Evolutionary conservation across 2,113 vertebrate genomes (phyloP).

Genomic region (Ctenomys sociabilis): DNA sequence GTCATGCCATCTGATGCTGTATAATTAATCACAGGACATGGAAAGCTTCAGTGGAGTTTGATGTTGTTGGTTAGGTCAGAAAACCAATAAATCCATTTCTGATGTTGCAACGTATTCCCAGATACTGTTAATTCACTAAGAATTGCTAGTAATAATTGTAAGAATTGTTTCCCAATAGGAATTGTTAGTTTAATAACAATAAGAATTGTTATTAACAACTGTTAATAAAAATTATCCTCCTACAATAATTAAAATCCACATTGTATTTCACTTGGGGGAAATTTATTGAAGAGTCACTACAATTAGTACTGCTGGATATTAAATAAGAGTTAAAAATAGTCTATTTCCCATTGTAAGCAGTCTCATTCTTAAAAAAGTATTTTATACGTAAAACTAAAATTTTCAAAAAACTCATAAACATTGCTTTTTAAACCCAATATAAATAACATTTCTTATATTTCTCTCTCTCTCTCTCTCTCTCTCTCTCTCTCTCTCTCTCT

Average conservation of each 20-base stretch:
- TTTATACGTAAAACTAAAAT: background rate
- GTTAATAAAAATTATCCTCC: background rate
- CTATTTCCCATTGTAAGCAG: background rate
- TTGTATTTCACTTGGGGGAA: conserved; percentile 25
- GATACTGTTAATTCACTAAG: background rate
- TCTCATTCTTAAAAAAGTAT: background rate
- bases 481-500: too few relatives aligned
- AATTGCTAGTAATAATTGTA: background rate
- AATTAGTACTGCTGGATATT: background rate
- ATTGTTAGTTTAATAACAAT: background rate
- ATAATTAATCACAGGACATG: background rate
- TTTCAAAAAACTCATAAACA: background rate
- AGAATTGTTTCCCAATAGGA: background rate
- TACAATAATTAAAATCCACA: background rate
- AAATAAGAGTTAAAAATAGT: conserved; percentile 21
- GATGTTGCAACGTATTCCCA: background rate
- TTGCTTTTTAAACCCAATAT: background rate
- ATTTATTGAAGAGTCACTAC: background rate
- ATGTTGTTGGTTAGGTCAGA: conserved; percentile 8
- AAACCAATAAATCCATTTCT: conserved; percentile 29
- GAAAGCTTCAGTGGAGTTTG: background rate
- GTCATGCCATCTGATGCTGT: background rate
- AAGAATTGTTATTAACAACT: background rate
- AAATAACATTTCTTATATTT: background rate
- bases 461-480: too few relatives aligned